These are phyloP conservation scores for Sycobia sp. DNA, from an alignment of 1,140 invertebrate genomes.

Conservation along the genomic window DNA sequence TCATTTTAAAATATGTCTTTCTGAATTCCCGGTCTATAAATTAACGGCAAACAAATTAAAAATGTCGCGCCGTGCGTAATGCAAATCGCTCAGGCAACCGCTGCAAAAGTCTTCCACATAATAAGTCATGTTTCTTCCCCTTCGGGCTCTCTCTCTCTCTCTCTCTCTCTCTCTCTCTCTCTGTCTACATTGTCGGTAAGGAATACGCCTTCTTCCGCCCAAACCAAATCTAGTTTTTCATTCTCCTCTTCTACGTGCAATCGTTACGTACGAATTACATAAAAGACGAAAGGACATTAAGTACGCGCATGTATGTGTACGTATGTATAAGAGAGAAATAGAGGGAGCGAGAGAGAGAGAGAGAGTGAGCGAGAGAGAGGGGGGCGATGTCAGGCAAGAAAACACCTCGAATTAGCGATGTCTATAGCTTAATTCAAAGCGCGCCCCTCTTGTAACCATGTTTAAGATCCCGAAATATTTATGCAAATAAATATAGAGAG, in stretches of 20 bases:
- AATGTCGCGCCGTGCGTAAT: slow-evolving; percentile 2
- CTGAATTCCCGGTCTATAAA: too few relatives aligned
- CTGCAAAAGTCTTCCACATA: neutral
- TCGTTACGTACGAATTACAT: neutral
- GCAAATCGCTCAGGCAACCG: slow-evolving; percentile 7
- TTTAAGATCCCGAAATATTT: slow-evolving; percentile 28
- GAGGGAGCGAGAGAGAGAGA: neutral
- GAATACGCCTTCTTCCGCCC: slow-evolving; percentile 1
- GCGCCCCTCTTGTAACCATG: neutral
- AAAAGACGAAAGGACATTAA: too few relatives aligned
- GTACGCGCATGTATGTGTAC: neutral
- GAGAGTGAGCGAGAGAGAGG: neutral
- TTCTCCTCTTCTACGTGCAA: neutral
- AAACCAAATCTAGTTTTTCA: slow-evolving; percentile 13
- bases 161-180: too few relatives aligned
- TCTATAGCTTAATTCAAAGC: slow-evolving; percentile 17
- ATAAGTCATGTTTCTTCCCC: too few relatives aligned
- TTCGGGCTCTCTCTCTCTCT: too few relatives aligned
- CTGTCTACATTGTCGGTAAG: too few relatives aligned
- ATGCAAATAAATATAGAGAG: too few relatives aligned
- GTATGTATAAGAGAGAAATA: neutral
- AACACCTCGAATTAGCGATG: slow-evolving; percentile 1
- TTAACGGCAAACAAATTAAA: neutral
- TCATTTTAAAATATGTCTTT: too few relatives aligned
- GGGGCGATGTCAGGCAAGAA: neutral